Percentiles rank a stretch among this genome's conserved stretches.
Conservation (phyloP, 2,797 vertebrate species). For the Enteromius unitaeniatus region DNA sequence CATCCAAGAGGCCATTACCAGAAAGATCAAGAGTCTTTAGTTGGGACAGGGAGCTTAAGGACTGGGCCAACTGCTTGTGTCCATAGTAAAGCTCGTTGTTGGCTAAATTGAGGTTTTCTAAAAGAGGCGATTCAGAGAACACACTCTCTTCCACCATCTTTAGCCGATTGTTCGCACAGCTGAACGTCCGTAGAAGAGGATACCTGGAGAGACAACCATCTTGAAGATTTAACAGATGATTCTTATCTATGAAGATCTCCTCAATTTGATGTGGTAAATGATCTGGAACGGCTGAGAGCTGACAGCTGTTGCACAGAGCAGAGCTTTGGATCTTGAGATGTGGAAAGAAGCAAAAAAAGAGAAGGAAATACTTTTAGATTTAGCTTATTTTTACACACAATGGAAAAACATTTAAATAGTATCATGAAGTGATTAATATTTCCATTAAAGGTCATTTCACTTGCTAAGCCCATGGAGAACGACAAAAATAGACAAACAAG, state of each 20-base stretch:
- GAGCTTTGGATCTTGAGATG: conserved; percentile 77
- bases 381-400: background rate
- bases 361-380: conserved; percentile 5
- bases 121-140: conserved; percentile 75
- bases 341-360: conserved; percentile 45
- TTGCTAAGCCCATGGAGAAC: background rate
- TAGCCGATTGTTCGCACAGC: conserved; percentile 80
- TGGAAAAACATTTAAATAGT: background rate
- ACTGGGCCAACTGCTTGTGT: conserved; percentile 76
- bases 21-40: conserved; percentile 86
- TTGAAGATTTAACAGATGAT: conserved; percentile 81
- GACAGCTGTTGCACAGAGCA: conserved; percentile 76
- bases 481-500: conserved; percentile 6
- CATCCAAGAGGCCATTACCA: conserved; percentile 84
- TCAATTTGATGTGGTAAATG: conserved; percentile 70
- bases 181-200: conserved; percentile 78
- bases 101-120: conserved; percentile 82
- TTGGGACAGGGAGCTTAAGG: conserved; percentile 74
- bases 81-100: conserved; percentile 82
- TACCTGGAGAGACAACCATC: conserved; percentile 79
- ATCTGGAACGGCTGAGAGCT: conserved; percentile 77
- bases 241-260: conserved; percentile 86
- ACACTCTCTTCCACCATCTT: conserved; percentile 69
- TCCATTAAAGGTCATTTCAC: background rate
- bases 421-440: background rate